Evolutionary conservation across 2,888 invertebrate species (phyloP).

Genomic region (Melangyna quadrimaculata): DNA sequence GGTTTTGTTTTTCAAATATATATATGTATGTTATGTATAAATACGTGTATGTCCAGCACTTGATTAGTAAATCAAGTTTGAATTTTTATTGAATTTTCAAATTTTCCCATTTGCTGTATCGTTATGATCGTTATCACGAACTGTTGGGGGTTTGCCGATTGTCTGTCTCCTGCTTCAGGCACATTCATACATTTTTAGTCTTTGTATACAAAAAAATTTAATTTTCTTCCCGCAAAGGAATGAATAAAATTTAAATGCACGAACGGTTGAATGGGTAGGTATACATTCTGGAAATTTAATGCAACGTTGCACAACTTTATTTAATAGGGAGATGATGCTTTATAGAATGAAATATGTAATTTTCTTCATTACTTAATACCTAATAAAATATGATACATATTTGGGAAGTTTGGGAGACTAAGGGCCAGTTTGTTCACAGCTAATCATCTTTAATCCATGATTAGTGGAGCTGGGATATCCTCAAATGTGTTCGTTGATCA

Average conservation of each 20-base stretch:
- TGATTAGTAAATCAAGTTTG: constrained; percentile 72
- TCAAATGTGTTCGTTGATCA: too few species aligned
- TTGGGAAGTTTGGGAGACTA: too few species aligned
- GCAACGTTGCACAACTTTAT: constrained; percentile 51
- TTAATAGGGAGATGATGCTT: background rate
- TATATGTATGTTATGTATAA: background rate
- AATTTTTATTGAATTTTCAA: constrained; percentile 72
- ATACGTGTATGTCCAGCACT: constrained; percentile 50
- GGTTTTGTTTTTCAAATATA: constrained; percentile 19
- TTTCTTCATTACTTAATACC: background rate
- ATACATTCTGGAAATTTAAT: constrained; percentile 52
- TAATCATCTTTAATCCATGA: too few species aligned
- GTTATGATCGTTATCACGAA: constrained; percentile 71
- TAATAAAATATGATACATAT: too few species aligned
- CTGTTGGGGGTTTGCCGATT: constrained; percentile 44
- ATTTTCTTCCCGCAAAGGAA: constrained; percentile 8
- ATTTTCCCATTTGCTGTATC: constrained; percentile 71
- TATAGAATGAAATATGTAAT: background rate
- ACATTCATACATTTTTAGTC: background rate
- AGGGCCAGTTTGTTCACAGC: too few species aligned
- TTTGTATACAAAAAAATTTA: background rate
- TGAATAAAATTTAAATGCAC: constrained; percentile 71
- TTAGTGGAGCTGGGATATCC: too few species aligned
- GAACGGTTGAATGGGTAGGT: constrained; percentile 61
- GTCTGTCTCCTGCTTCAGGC: constrained; percentile 25